phyloP scores from a whole-genome alignment of 2,797 vertebrate species.

The Nannoperca obscura region DNA sequence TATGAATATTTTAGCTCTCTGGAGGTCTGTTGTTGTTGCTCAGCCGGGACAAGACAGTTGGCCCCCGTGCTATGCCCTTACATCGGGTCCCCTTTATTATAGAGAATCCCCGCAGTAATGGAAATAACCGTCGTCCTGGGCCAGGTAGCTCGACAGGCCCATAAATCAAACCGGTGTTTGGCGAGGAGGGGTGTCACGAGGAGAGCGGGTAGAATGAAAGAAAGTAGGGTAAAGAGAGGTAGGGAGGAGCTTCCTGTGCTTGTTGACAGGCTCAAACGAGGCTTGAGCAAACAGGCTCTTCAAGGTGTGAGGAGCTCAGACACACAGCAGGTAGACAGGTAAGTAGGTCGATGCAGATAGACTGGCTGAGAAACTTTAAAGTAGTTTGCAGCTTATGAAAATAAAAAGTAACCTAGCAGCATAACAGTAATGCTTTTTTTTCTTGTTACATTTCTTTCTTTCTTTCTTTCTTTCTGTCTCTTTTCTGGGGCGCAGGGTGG shows the following conservation, averaged over 20 bases:
- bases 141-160: constrained; percentile 71
- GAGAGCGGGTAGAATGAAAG: constrained; percentile 35
- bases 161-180: constrained; percentile 73
- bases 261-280: constrained; percentile 80
- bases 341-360: background rate
- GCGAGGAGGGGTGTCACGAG: constrained; percentile 27
- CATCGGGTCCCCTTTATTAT: constrained; percentile 67
- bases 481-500: background rate
- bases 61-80: constrained; percentile 50
- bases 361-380: constrained; percentile 7
- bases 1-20: constrained; percentile 47
- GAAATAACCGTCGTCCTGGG: constrained; percentile 68
- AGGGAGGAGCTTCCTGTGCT: constrained; percentile 79
- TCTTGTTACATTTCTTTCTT: background rate
- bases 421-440: background rate
- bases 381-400: background rate
- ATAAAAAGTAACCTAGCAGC: background rate
- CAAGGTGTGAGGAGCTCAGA: constrained; percentile 69
- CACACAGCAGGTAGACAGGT: constrained; percentile 14
- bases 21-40: constrained; percentile 59
- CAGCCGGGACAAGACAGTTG: constrained; percentile 70
- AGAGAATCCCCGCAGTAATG: constrained; percentile 69
- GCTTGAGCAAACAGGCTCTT: constrained; percentile 79
- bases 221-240: constrained; percentile 49
- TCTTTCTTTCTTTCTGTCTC: background rate